Evolutionary conservation across 2,888 invertebrate genomes (phyloP).

Genomic region (Helicoverpa assulta): DNA sequence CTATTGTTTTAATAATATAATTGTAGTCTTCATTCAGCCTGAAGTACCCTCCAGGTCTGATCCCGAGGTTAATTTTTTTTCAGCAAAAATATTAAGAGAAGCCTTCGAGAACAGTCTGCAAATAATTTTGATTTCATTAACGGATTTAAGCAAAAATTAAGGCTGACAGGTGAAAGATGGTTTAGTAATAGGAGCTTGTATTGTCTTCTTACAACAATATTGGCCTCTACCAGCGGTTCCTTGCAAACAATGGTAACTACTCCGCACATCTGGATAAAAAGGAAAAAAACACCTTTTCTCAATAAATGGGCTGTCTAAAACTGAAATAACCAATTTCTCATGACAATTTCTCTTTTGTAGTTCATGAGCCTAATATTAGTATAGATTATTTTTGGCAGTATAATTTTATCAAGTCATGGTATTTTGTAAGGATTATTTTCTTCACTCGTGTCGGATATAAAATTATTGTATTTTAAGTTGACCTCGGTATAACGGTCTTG

Average conservation of each 20-base stretch:
- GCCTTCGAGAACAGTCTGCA: slow-evolving; percentile 15
- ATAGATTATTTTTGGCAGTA: too few relatives aligned
- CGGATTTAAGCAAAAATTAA: slow-evolving; percentile 5
- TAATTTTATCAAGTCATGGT: too few relatives aligned
- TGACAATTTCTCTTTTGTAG: too few relatives aligned
- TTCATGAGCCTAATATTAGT: too few relatives aligned
- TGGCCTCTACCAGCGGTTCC: background rate
- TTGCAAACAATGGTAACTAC: background rate
- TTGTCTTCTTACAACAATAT: background rate
- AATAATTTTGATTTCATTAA: slow-evolving; percentile 42
- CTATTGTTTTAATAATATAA: slow-evolving; percentile 31
- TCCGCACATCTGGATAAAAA: too few relatives aligned
- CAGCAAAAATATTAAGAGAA: slow-evolving; percentile 22
- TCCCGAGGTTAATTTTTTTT: slow-evolving; percentile 26
- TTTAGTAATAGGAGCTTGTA: too few relatives aligned
- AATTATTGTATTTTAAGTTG: background rate
- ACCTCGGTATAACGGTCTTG: background rate
- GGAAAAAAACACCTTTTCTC: too few relatives aligned
- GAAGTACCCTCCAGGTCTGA: slow-evolving; percentile 4
- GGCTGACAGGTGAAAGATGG: too few relatives aligned
- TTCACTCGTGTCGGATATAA: background rate
- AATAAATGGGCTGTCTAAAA: background rate
- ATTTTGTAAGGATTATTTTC: too few relatives aligned
- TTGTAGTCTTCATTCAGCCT: slow-evolving; percentile 23
- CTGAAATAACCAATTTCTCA: background rate